Percentiles rank a stretch among this genome's conserved stretches.
phyloP scores from a whole-genome alignment of 2,113 vertebrate genomes.

The Eurystomus gularis region DNA sequence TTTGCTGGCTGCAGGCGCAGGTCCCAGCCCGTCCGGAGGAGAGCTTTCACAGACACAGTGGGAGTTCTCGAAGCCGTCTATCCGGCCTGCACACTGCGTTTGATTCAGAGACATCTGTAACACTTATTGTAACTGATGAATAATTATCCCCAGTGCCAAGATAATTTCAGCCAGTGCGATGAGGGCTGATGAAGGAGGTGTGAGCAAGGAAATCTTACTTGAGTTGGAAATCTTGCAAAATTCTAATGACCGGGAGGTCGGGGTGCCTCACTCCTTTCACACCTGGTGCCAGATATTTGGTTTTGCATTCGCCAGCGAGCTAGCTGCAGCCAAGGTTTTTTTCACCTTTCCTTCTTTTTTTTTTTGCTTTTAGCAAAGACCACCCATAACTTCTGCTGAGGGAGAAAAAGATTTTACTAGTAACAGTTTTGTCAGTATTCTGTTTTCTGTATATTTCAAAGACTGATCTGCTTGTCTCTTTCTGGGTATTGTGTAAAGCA shows the following conservation, averaged over 20 bases:
- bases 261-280: constrained; percentile 41
- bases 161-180: constrained; percentile 35
- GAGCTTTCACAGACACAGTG: not conserved
- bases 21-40: not conserved
- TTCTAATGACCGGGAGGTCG: constrained; percentile 6
- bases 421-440: constrained; percentile 23
- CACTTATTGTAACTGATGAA: constrained; percentile 38
- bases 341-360: not conserved
- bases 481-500: not conserved
- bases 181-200: constrained; percentile 64
- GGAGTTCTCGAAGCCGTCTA: not conserved
- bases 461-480: not conserved
- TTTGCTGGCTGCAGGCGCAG: not conserved
- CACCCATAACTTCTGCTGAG: constrained; percentile 37
- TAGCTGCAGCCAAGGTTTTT: not conserved
- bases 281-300: constrained; percentile 34
- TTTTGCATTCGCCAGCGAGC: constrained; percentile 25
- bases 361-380: not conserved
- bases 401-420: not conserved
- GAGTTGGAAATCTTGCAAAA: constrained; percentile 47
- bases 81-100: accelerated
- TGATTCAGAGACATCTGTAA: constrained; percentile 1
- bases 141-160: constrained; percentile 43
- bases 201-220: constrained; percentile 56
- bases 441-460: constrained; percentile 21